Evolutionary conservation across 2,797 vertebrate genomes (phyloP).

Genomic region (Galago senegalensis): DNA sequence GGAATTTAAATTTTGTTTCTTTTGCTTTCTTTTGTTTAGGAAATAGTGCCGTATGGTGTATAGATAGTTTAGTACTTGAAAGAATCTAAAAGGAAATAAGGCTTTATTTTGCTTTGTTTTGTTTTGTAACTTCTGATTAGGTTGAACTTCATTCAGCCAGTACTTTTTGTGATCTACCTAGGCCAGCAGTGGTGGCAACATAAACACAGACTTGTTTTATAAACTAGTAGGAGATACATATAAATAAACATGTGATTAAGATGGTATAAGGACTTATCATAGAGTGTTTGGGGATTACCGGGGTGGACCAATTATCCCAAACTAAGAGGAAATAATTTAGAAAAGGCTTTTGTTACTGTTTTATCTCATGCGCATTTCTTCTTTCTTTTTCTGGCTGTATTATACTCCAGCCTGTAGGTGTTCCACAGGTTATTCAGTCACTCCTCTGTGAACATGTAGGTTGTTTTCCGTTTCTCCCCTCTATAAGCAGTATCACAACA

Average conservation of each 20-base stretch:
- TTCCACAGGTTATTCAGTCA: neutral
- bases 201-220: neutral
- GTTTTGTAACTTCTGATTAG: neutral
- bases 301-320: neutral
- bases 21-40: neutral
- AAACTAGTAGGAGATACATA: neutral
- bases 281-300: neutral
- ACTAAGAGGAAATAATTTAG: neutral
- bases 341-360: neutral
- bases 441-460: neutral
- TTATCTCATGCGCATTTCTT: neutral
- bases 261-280: neutral
- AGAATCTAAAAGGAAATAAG: neutral
- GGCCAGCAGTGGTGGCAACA: neutral
- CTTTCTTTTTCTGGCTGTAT: neutral
- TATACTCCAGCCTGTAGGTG: neutral
- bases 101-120: constrained; percentile 6
- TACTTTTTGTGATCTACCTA: neutral
- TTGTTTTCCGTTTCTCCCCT: neutral
- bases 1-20: neutral
- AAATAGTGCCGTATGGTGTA: neutral
- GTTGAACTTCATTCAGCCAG: neutral
- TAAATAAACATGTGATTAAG: neutral
- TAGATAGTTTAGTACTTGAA: neutral
- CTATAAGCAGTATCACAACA: neutral